Evolutionary conservation across 2,888 invertebrate genomes (phyloP), one percentile per base, ranked within the genome.

Genomic region (Oxyteleia sp.): DNA sequence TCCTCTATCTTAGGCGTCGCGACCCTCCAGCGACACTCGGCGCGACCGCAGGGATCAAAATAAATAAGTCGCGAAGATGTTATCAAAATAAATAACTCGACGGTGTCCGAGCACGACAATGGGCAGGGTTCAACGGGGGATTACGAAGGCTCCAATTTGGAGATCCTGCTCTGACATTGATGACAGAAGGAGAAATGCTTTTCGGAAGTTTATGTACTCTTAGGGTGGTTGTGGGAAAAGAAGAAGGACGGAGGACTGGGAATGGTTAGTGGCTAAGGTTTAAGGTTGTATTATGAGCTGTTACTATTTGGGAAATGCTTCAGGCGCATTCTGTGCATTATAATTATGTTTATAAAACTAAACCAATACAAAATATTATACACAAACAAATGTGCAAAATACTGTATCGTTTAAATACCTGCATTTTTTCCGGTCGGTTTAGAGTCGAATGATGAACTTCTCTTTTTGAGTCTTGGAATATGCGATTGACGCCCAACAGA

Each of bases 61-160:
- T 72, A 72, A 80, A 80, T 80, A 80, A 79, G 72, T 61, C 72
- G 80, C 72, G 45, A 51, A 72, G 72, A 72, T 68, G 72, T 32
- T 53, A 72, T 61, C 72, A 8, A 32, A 51, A 51, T 71, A 64
- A 64, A 79, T 71, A 71, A 71, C 57, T 64, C 71, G 71, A 72
- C 80, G 49, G 10, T 43, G 79, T 71, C 71, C 71, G 35, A 49
- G 41, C 13, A 1, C 18, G 35, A 68, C 49, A 61, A 68, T 68
- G 43, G 15, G n/a, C 26, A 1, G 43, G 38, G 1, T 59, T 76
- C 51, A 49, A 11, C 18, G 20, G 15, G 13, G 75, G 66, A 75
- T 75, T 75, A 66, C 35, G 20, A 49, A 26, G 57, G 32, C 23
- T 64, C 18, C 63, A 35, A 35, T 74, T 72, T 16, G 43, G 15